phyloP scores from a whole-genome alignment of 2,888 invertebrate species.

The Patella depressa region DNA sequence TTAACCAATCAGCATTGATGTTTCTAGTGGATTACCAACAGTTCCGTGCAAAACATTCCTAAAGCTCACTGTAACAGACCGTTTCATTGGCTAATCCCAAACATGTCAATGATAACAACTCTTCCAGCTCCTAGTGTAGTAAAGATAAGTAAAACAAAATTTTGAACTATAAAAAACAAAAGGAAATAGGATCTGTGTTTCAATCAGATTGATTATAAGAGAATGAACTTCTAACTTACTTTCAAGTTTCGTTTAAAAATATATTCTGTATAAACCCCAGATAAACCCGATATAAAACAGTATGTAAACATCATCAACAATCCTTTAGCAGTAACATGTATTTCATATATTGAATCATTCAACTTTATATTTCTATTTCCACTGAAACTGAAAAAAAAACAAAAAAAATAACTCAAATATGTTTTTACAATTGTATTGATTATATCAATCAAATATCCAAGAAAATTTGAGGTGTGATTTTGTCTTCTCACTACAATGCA shows the following conservation, averaged over 20 bases:
- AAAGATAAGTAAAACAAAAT: too few species aligned
- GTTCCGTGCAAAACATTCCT: too few species aligned
- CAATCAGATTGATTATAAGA: too few species aligned
- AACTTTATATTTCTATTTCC: slow-evolving; percentile 48
- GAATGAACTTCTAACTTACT: slow-evolving; percentile 33
- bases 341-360: slow-evolving; percentile 39
- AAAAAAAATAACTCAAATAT: neutral
- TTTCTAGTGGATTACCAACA: too few species aligned
- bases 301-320: slow-evolving; percentile 65
- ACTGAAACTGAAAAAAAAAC: slow-evolving; percentile 56
- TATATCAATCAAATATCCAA: too few species aligned
- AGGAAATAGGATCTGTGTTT: too few species aligned
- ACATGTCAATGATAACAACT: neutral
- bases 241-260: slow-evolving; percentile 63
- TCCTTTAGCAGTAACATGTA: slow-evolving; percentile 67
- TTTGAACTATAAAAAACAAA: too few species aligned
- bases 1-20: too few species aligned
- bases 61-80: too few species aligned
- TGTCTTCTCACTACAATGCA: slow-evolving; percentile 18
- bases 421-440: neutral
- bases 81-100: too few species aligned
- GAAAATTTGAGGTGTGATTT: neutral
- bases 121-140: neutral
- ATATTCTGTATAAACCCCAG: slow-evolving; percentile 70
- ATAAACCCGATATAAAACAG: slow-evolving; percentile 66